These are phyloP conservation scores for Sebastes steindachneri DNA, from an alignment of 2,797 vertebrate genomes.

Conservation along the genomic window DNA sequence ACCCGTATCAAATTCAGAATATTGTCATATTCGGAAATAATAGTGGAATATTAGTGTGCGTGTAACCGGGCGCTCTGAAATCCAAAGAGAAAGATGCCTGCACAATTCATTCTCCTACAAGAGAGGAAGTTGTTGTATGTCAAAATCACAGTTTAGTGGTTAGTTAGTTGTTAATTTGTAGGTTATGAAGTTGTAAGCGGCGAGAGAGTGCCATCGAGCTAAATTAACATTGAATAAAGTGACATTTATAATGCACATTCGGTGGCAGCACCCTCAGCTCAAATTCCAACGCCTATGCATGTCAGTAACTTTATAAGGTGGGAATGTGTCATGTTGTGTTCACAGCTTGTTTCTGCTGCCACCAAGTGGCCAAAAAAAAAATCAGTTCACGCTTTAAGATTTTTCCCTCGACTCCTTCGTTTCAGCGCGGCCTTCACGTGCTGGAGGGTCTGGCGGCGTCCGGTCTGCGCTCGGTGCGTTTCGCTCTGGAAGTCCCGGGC, in stretches of 20 bases:
- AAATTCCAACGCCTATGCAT: neutral
- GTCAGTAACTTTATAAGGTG: neutral
- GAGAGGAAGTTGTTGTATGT: too few relatives aligned
- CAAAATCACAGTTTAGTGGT: too few relatives aligned
- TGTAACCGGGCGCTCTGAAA: too few relatives aligned
- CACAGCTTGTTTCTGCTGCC: neutral
- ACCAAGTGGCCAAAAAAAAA: neutral
- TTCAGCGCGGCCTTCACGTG: constrained; percentile 86
- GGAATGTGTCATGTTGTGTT: neutral
- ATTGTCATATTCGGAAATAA: too few relatives aligned
- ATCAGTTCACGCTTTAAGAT: neutral
- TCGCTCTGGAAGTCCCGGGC: constrained; percentile 91
- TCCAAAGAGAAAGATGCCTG: neutral
- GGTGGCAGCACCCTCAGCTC: neutral
- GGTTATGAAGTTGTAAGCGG: neutral
- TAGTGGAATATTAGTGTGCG: too few relatives aligned
- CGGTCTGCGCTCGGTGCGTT: constrained; percentile 91
- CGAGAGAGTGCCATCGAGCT: neutral
- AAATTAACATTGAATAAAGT: neutral
- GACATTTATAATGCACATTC: too few relatives aligned
- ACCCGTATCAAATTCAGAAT: too few relatives aligned
- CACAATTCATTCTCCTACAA: neutral
- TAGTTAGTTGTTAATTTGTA: neutral
- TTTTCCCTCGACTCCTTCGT: neutral
- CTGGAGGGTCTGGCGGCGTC: constrained; percentile 93